Evolutionary conservation across 1,140 invertebrate genomes (phyloP), one percentile per base, ranked within the genome.

Genomic region (Drosophila fuyamai): DNA sequence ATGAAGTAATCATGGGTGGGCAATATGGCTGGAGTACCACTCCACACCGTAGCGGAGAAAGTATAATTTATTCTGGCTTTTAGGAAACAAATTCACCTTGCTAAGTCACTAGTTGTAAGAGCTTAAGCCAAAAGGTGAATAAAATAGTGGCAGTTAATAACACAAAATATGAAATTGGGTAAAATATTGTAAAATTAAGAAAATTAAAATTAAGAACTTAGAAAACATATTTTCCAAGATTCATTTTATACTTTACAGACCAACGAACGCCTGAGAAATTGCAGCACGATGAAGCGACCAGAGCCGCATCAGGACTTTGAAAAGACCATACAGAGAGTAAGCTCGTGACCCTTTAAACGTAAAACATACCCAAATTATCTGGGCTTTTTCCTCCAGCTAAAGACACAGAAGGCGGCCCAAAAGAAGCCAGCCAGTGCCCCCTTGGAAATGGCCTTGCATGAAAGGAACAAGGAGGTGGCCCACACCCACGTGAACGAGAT

Each of bases 271-370:
- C 63, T 92, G 46, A 85, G 89, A 54, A 72, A 74, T 55, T 92
- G 91, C 73, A 79, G 79, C 59, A 92, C 91, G 10, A 90, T 91
- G 77, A 92, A 91, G 56, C 77, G 91, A 35, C 84, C 89, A 1
- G 91, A 92, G 46, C 91, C 91, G 10, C 91, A 92, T 55, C 91
- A 92, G 75, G 91, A 92, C 59, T 92, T 92, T 48, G 91, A 92
- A 73, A 92, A 92, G 78, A 92, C 91, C 66, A 92, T 92, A 78
- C 89, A 92, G 76, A 76, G 91, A 60, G 91, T 92, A 92, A 92
- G 63, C 81, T 79, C 66, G 9, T 40, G 23, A 57, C 0, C 5
- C 0, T 4, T 7, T 0, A 7, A 4, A 18, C 2, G 14, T 6
- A 4, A 36, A 36, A 7, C 4, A 8, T 7, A 38, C 35, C 13